phyloP scores from a whole-genome alignment of 1,140 invertebrate species.

The Tetranychus urticae region DNA sequence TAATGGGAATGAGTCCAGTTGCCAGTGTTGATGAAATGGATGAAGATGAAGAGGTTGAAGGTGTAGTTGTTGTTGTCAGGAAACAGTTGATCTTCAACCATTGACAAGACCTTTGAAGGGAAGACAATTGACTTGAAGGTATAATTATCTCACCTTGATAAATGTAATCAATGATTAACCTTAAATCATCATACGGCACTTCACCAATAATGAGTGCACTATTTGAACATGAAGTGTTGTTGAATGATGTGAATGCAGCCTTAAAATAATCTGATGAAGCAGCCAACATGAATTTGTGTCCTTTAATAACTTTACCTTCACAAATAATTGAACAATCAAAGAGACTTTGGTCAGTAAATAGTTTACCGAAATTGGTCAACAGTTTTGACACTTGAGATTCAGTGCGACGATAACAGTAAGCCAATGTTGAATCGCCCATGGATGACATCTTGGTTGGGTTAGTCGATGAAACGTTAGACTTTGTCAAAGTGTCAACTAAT shows the following conservation, averaged over 20 bases:
- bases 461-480: not conserved
- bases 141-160: constrained; percentile 36
- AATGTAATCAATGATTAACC: constrained; percentile 82
- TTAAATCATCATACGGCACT: constrained; percentile 65
- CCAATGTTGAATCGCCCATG: not conserved
- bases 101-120: not conserved
- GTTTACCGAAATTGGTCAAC: not conserved
- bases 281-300: constrained; percentile 1
- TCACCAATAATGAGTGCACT: constrained; percentile 39
- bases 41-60: too few relatives aligned
- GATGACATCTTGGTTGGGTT: not conserved
- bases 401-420: not conserved
- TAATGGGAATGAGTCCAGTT: too few relatives aligned
- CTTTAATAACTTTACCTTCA: not conserved
- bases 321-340: constrained; percentile 1
- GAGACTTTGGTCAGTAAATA: not conserved
- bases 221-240: not conserved
- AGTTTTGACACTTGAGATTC: not conserved
- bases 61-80: not conserved
- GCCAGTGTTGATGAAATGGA: not conserved
- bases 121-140: not conserved
- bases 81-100: not conserved
- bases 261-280: not conserved
- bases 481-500: not conserved
- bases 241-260: not conserved